These are phyloP conservation scores for Asbolus verrucosus DNA, from an alignment of 1,140 invertebrate species.

Conservation along the genomic window DNA sequence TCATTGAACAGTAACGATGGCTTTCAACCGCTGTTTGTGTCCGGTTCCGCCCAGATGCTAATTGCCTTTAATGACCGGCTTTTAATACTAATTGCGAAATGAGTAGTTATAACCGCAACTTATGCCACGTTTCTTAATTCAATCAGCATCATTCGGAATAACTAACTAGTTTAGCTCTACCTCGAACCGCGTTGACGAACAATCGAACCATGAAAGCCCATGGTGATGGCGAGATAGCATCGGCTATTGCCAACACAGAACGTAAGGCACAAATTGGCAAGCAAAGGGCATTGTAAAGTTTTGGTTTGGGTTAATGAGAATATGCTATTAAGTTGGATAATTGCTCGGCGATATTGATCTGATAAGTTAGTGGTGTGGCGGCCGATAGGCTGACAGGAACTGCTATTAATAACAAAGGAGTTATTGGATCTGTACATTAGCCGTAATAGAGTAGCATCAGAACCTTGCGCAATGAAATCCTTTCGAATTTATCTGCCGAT, in stretches of 20 bases:
- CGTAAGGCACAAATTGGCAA: constrained; percentile 55
- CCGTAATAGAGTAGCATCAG: constrained; percentile 58
- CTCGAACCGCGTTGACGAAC: constrained; percentile 14
- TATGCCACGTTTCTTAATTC: constrained; percentile 48
- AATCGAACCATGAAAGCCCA: constrained; percentile 11
- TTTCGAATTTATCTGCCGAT: constrained; percentile 61
- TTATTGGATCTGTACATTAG: constrained; percentile 62
- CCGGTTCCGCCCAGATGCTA: constrained; percentile 50
- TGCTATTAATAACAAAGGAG: constrained; percentile 62
- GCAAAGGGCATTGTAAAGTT: constrained; percentile 56
- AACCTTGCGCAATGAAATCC: constrained; percentile 58
- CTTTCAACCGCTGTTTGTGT: constrained; percentile 58
- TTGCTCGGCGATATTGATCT: constrained; percentile 60
- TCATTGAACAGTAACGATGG: constrained; percentile 60
- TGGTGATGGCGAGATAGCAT: constrained; percentile 38
- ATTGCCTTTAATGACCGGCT: constrained; percentile 58
- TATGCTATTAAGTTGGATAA: constrained; percentile 61
- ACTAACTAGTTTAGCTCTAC: constrained; percentile 54
- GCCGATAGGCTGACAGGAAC: constrained; percentile 59
- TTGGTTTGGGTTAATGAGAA: constrained; percentile 60
- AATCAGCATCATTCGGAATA: constrained; percentile 57
- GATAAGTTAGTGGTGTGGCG: constrained; percentile 57
- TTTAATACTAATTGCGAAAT: constrained; percentile 59
- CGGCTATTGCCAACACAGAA: constrained; percentile 36
- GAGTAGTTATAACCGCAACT: constrained; percentile 53